These are phyloP conservation scores for Drosophila eohydei DNA, from an alignment of 2,888 invertebrate species.

Conservation along the genomic window DNA sequence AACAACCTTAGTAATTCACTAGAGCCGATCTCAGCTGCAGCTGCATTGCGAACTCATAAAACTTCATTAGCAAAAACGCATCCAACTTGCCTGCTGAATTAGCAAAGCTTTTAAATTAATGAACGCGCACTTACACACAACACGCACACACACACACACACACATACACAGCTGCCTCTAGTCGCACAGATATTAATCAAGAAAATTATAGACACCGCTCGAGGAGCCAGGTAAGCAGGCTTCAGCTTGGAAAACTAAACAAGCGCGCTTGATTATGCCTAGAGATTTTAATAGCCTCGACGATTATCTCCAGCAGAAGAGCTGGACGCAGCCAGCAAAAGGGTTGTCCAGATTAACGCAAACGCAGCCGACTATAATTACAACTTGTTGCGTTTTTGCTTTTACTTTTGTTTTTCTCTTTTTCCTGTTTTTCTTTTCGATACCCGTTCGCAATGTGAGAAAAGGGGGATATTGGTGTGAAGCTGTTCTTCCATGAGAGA, in stretches of 20 bases:
- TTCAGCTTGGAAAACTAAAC: slow-evolving; percentile 25
- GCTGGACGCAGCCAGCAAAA: slow-evolving; percentile 42
- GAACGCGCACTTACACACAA: slow-evolving; percentile 43
- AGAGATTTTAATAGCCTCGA: slow-evolving; percentile 76
- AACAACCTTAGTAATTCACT: slow-evolving; percentile 46
- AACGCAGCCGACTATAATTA: slow-evolving; percentile 51
- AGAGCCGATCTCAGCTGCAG: slow-evolving; percentile 35
- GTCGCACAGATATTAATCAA: slow-evolving; percentile 76
- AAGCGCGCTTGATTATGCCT: slow-evolving; percentile 71
- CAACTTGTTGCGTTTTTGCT: slow-evolving; percentile 45
- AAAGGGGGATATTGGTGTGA: not conserved
- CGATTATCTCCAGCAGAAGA: slow-evolving; percentile 62
- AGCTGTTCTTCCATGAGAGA: not conserved
- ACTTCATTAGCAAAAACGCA: slow-evolving; percentile 69
- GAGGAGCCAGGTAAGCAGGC: slow-evolving; percentile 22
- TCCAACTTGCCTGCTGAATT: slow-evolving; percentile 53
- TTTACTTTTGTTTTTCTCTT: slow-evolving; percentile 29
- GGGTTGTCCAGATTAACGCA: slow-evolving; percentile 74
- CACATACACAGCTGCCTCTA: not conserved
- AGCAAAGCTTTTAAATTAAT: slow-evolving; percentile 76
- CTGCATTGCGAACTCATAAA: slow-evolving; percentile 69
- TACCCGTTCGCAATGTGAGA: not conserved
- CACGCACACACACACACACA: slow-evolving; percentile 10
- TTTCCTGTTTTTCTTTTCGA: not conserved
- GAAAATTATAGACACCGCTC: slow-evolving; percentile 70